These are phyloP conservation scores for Caloenas nicobarica DNA, from an alignment of 2,113 vertebrate genomes.

Conservation along the genomic window DNA sequence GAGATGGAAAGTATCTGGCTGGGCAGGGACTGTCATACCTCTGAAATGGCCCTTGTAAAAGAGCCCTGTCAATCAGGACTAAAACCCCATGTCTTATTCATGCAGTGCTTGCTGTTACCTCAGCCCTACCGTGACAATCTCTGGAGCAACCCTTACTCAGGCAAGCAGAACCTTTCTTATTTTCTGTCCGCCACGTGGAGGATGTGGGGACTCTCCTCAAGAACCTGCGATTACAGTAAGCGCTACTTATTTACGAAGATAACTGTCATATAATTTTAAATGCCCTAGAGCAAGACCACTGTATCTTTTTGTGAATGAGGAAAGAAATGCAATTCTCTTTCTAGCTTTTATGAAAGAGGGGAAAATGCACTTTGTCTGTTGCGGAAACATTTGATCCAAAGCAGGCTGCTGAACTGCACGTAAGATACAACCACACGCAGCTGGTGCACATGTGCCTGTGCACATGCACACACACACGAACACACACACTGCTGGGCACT, in stretches of 20 bases:
- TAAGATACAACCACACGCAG: neutral
- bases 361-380: neutral
- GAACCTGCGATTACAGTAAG: neutral
- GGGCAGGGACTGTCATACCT: neutral
- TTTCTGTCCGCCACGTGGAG: neutral
- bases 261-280: neutral
- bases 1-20: neutral
- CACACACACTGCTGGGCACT: fast-evolving
- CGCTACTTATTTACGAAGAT: neutral
- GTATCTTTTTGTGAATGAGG: neutral
- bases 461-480: too few species aligned
- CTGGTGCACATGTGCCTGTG: too few species aligned
- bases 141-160: neutral
- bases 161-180: neutral
- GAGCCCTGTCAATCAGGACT: neutral
- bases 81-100: fast-evolving
- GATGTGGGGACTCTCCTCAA: neutral
- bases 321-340: neutral
- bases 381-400: neutral
- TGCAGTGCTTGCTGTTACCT: neutral
- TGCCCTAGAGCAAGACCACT: neutral
- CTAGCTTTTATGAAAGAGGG: neutral
- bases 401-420: neutral
- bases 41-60: neutral
- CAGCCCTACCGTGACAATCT: neutral